Evolutionary conservation across 2,113 vertebrate genomes (phyloP), one percentile per base, ranked within the genome.

Genomic region (Protobothrops flavoviridis): DNA sequence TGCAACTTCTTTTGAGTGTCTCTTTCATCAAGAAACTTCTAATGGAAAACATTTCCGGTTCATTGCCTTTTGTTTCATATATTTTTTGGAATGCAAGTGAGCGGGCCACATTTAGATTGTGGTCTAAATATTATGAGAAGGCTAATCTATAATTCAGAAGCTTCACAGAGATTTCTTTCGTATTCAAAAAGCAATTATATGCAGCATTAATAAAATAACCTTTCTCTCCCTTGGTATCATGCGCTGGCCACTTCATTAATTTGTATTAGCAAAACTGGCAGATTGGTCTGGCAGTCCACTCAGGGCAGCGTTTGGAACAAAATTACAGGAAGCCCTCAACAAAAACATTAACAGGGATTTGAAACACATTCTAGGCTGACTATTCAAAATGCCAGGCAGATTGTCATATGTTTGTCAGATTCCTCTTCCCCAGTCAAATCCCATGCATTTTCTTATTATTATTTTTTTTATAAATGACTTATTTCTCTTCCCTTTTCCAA

Each of bases 1-100:
- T 91, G 87, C 89, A 29, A 15, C 94, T 92, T 94, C 91, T 95
- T 48, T 17, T 89, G 21, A 88, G 94, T 90, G 55, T 56, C 45
- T 56, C 61, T 91, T 85, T 90, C 33, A 24, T 81, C 10, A 43
- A 89, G 15, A 45, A 50, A 17, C 39, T 20, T 87, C 55, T 50
- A 48, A 8, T 86, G 55, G 33, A 57, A 86, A 48, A 29, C 21
- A 57, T 48, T 23, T 52, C 81, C 39, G 3, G 33, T 43, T 91
- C 74, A 29, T 52, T 45, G n/a, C 1, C 48, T 89, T 92, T 88
- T 74, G 12, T 8, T 88, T 88, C 74, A 23, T 45, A 43, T 90
- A 6, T 53, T 52, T 86, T n/a, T 59, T 85, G 56, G 45, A 9
- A 61, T 52, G 53, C 24, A 45, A 29, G 11, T 13, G 50, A 87